Percentiles rank a stretch among this genome's conserved stretches.
phyloP scores from a whole-genome alignment of 1,140 invertebrate species.

The Hylaeus anthracinus region DNA sequence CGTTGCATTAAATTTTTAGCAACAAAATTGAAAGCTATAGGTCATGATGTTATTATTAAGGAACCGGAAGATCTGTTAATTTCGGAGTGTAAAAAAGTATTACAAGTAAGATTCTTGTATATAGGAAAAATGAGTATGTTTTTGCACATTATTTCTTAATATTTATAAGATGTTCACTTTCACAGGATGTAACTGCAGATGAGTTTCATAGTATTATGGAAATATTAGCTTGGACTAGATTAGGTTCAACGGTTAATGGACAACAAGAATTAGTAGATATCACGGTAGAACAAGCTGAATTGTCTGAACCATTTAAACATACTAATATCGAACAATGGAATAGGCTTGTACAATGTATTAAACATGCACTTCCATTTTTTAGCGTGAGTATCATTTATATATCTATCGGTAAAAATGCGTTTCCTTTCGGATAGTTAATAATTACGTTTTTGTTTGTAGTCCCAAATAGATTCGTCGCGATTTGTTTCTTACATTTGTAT shows the following conservation, averaged over 20 bases:
- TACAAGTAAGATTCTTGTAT: slow-evolving; percentile 82
- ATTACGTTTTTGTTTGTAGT: slow-evolving; percentile 80
- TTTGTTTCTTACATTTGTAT: slow-evolving; percentile 94
- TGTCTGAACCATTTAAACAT: slow-evolving; percentile 88
- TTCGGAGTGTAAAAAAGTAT: slow-evolving; percentile 92
- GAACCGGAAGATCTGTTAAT: slow-evolving; percentile 94
- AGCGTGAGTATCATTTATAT: slow-evolving; percentile 85
- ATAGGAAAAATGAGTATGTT: background rate
- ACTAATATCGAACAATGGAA: slow-evolving; percentile 89
- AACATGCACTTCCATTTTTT: slow-evolving; percentile 92
- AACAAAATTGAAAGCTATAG: slow-evolving; percentile 90
- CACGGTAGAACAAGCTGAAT: slow-evolving; percentile 90
- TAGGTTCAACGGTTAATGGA: slow-evolving; percentile 90
- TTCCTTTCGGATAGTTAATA: background rate
- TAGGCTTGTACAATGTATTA: slow-evolving; percentile 91
- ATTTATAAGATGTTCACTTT: slow-evolving; percentile 44
- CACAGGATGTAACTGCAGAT: slow-evolving; percentile 92
- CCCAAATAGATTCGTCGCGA: slow-evolving; percentile 92
- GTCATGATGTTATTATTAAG: slow-evolving; percentile 89
- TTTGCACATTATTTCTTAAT: slow-evolving; percentile 5
- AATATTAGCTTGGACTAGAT: slow-evolving; percentile 89
- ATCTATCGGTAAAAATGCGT: background rate
- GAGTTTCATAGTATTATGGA: slow-evolving; percentile 96
- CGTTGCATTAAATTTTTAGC: slow-evolving; percentile 94
- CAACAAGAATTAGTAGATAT: slow-evolving; percentile 94